Evolutionary conservation across 2,113 vertebrate species (phyloP).

Genomic region (Melanotaenia duboulayi): DNA sequence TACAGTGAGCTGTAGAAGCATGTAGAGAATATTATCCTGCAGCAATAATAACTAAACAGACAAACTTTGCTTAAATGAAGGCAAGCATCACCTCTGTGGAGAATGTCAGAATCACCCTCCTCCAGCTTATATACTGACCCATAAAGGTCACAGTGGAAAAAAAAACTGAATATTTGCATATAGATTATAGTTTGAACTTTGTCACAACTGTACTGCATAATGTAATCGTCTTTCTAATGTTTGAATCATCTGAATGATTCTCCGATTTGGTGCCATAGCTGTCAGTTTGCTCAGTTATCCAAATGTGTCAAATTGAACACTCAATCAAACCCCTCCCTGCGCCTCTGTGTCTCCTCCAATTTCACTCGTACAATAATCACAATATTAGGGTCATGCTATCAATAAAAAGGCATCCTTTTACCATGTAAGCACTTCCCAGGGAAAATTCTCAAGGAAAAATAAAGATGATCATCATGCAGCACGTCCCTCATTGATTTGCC

Average conservation of each 20-base stretch:
- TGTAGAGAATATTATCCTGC: constrained; percentile 1
- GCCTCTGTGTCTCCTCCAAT: constrained; percentile 8
- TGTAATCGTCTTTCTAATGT: constrained; percentile 42
- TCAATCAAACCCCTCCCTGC: constrained; percentile 5
- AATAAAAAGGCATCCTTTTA: constrained; percentile 49
- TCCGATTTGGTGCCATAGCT: constrained; percentile 59
- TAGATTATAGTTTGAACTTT: constrained; percentile 66
- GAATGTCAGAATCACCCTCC: constrained; percentile 39
- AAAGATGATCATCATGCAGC: constrained; percentile 51
- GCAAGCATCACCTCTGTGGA: constrained; percentile 17
- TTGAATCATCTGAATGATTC: constrained; percentile 44
- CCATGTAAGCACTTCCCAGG: constrained; percentile 40
- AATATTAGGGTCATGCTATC: constrained; percentile 61
- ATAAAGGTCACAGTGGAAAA: constrained; percentile 38
- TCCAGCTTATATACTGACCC: constrained; percentile 51
- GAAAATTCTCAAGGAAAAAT: constrained; percentile 45
- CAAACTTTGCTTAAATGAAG: constrained; percentile 23
- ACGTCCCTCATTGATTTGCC: constrained; percentile 52
- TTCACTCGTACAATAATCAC: constrained; percentile 38
- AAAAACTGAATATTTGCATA: constrained; percentile 67
- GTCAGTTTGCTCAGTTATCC: constrained; percentile 56
- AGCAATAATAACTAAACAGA: constrained; percentile 39
- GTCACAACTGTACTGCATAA: constrained; percentile 46
- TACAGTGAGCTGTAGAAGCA: neutral
- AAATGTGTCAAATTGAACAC: constrained; percentile 39